Evolutionary conservation across 2,797 vertebrate species (phyloP), one percentile per base, ranked within the genome.

Genomic region (Triplophysa bombifrons): DNA sequence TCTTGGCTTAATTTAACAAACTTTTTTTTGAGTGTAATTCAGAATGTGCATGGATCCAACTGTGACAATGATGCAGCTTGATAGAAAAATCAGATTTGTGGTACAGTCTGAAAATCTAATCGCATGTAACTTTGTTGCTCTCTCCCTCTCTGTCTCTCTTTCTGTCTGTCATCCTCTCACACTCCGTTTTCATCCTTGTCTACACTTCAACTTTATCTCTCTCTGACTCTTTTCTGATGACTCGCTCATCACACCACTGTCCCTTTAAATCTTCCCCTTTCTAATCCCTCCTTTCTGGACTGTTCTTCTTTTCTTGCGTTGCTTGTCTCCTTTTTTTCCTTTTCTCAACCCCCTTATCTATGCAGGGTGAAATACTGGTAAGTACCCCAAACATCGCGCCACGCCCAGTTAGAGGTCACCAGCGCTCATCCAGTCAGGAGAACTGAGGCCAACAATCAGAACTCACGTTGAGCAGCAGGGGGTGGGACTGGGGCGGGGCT

Each of bases 351-450:
- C 22, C 88, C 83, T 76, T 82, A 44, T 90, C 86, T 91, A 86
- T 87, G 85, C 93, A 98, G 96, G 97, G 97, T 92, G 97, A 98
- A 92, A 97, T 98, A 88, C 90, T 98, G 97, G 97, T 99, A 97
- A 99, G 97, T 98, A 98, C 95, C 90, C 88, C 84, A 84, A 82
- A 88, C 84, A 85, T 89, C 88, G 88, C 92, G 85, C 86, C 81
- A 81, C 81, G 82, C 84, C 90, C 86, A 90, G 87, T 85, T 84
- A 83, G 81, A 86, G 86, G 86, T 89, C 90, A 92, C 91, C 91
- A 91, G 89, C 83, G 89, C 90, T 91, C 90, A 85, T 72, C 91
- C 88, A 73, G 60, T 80, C 88, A 87, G 90, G 87, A 87, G 88
- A 91, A 93, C 91, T 91, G 89, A 93, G 88, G 88, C 87, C 86